Conservation (phyloP, 2,888 invertebrate species). For the Athrips mouffetella region DNA sequence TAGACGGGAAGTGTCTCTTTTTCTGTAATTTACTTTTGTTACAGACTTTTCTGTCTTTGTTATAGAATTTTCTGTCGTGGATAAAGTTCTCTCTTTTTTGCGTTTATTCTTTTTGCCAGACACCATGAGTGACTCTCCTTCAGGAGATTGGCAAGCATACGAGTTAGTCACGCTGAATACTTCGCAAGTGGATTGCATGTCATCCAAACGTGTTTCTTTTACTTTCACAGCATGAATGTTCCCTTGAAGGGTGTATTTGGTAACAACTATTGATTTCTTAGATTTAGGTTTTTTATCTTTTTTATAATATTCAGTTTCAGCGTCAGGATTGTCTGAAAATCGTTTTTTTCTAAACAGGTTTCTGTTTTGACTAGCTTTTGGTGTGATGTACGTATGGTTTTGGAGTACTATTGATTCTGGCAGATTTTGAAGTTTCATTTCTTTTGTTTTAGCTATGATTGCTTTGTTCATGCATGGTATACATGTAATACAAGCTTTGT, state of each 20-base stretch:
- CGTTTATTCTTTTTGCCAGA: conserved; percentile 36
- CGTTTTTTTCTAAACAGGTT: conserved; percentile 35
- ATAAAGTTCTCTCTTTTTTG: conserved; percentile 41
- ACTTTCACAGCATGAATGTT: conserved; percentile 54
- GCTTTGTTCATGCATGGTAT: conserved; percentile 48
- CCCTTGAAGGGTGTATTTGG: conserved; percentile 47
- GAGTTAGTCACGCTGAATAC: conserved; percentile 51
- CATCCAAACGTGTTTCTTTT: conserved; percentile 34
- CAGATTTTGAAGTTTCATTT: conserved; percentile 10
- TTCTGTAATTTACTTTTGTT: conserved; percentile 27
- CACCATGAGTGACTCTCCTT: conserved; percentile 40
- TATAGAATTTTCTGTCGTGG: too few species aligned
- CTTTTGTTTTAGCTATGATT: conserved; percentile 33
- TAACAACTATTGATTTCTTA: conserved; percentile 42
- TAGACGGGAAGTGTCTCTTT: conserved; percentile 37
- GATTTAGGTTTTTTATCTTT: conserved; percentile 30
- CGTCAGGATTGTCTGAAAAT: conserved; percentile 19
- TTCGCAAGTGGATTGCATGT: conserved; percentile 35
- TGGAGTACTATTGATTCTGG: conserved; percentile 28
- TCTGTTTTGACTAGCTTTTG: background rate
- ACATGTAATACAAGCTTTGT: conserved; percentile 42
- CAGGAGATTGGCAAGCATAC: conserved; percentile 45
- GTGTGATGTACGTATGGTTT: conserved; percentile 30
- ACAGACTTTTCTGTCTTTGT: background rate
- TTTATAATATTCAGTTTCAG: conserved; percentile 8